Base-by-base conservation (phyloP, 2,113 vertebrate species). In the Rhinoptilus africanus region DNA sequence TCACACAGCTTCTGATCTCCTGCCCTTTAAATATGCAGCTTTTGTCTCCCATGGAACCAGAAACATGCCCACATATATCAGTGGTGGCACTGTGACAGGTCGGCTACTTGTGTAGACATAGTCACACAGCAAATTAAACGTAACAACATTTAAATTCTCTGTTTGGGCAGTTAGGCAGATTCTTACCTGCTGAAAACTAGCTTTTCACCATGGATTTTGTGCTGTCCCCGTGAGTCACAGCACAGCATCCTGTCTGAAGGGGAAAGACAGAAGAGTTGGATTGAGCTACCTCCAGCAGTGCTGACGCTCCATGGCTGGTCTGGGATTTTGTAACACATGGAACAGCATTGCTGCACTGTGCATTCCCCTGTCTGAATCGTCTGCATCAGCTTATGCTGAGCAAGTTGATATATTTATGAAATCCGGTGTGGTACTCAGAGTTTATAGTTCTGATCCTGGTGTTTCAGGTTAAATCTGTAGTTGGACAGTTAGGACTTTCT, bases 21-120 rank as follows among this genome's bases (percentile, higher is more conserved):
- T 48, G 2, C 12, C 4, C 8, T 72, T 15, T 59, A 24, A 78
- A 68, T 4, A 64, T 3, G 4, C 23, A 34, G 22, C 12, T 68
- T 86, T 53, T 48, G n/a, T 32, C 26, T 79, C 8, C 8, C 39
- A 10, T 11, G 14, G 32, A 91, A 39, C 26, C 4, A 63, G 47
- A 72, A 77, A 30, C 4, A 4, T 12, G 6, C 3, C 27, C n/a
- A 27, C 21, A 77, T 67, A 93, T 51, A 34, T 21, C 12, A 9
- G 15, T 37, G 47, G 8, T 22, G 27, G 6, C 14, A 4, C 34
- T 62, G 10, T 48, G 20, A 8, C 9, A 37, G 32, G 5, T 27
- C 32, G 9, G 10, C 10, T 54, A 2, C n/a, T 68, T 2, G 0
- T 14, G 18, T 34, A 72, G 17, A 41, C 0, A 0, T 2, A 32